Percentiles rank a stretch among this genome's conserved stretches.
Evolutionary conservation across 1,140 invertebrate genomes (phyloP).

Genomic region (Apis cerana): DNA sequence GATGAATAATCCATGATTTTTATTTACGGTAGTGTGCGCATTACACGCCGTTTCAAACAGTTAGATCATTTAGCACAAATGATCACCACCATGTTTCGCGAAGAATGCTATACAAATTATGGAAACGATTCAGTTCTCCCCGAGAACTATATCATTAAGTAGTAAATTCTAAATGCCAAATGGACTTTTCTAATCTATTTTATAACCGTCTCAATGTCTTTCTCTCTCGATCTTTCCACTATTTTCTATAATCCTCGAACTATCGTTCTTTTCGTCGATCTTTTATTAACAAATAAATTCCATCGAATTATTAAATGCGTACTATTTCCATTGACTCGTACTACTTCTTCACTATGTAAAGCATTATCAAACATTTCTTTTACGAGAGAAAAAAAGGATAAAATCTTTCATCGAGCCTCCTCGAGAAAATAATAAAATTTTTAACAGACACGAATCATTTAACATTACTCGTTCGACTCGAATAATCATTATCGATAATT

Average conservation of each 20-base stretch:
- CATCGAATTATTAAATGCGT: not conserved
- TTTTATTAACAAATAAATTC: too few relatives aligned
- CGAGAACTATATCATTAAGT: not conserved
- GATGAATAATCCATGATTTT: slow-evolving; percentile 12
- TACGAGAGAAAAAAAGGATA: not conserved
- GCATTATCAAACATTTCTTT: not conserved
- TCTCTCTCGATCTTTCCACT: too few relatives aligned
- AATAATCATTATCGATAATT: too few relatives aligned
- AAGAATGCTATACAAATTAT: slow-evolving; percentile 12
- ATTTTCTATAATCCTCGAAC: too few relatives aligned
- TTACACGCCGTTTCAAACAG: not conserved
- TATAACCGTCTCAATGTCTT: too few relatives aligned
- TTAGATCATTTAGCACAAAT: slow-evolving; percentile 9
- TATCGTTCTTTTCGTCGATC: too few relatives aligned
- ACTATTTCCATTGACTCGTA: slow-evolving; percentile 11
- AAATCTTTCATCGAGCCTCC: not conserved
- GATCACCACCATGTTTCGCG: not conserved
- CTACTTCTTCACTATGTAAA: not conserved
- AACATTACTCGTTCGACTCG: too few relatives aligned
- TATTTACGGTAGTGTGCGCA: not conserved
- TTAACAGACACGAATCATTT: too few relatives aligned
- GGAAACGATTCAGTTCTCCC: slow-evolving; percentile 11
- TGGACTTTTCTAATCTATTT: not conserved
- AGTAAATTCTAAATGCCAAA: slow-evolving; percentile 10
- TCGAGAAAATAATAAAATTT: too few relatives aligned